Base-by-base conservation (phyloP, 2,888 invertebrate genomes). In the Thelaira solivaga region DNA sequence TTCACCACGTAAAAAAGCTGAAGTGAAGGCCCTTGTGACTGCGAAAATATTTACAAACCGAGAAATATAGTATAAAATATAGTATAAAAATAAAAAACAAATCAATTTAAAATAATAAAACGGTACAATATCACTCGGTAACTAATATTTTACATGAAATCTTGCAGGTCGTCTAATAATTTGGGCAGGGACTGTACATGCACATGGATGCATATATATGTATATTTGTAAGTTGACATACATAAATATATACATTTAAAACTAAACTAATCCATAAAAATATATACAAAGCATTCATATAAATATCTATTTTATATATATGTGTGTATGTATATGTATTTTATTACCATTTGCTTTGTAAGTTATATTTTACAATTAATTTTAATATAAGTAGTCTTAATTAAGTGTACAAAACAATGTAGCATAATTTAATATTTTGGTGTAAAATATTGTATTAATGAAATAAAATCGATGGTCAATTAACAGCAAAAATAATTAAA, bases 331-430 rank as follows among this genome's bases (percentile, higher is more conserved):
- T n/a, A 34, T n/a, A 10, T 31, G 1, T 34, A 51, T 51, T 29
- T 51, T 51, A 18, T 51, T 10, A 10, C 29, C 29, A 22, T 51
- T 53, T 10, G 7, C 11, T 11, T 31, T 31, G 31, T 31, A 31
- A n/a, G 16, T 41, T 18, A 41, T n/a, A n/a, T 41, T 41, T 41
- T n/a, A 43, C 20, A 18, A 43, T 20, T 20, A 43, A n/a, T 34
- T 34, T n/a, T 11, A n/a, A n/a, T n/a, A n/a, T n/a, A n/a, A n/a
- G 26, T 26, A 26, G 26, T 6, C 18, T 43, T 51, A 34, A 18
- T 31, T 57, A 57, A 39, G 26, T 59, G 41, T 26, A 59, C 41
- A 53, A 51, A 51, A 53, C 8, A 13, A 53, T 20, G 18, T 53
- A 53, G 31, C 31, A 51, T 18, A 53, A 34, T 34, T 53, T 53